Evolutionary conservation across 2,888 invertebrate genomes (phyloP), one percentile per base, ranked within the genome.

Genomic region (Ophioninae sp.): DNA sequence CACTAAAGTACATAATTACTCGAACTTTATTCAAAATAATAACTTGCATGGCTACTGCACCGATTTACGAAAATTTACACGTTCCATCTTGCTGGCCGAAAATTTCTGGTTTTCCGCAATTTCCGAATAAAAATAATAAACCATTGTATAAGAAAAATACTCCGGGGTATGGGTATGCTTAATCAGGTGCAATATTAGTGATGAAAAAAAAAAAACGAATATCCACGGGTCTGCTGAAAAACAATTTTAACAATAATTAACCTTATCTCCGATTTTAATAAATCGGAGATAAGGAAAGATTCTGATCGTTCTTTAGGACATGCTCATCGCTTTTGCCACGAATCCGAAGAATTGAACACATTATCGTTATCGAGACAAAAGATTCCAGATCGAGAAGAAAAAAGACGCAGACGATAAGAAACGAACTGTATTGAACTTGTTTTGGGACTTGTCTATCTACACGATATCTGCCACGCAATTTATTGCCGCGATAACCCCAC

Each of bases 241-340:
- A 77, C 61, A 77, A 61, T 23, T 10, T 44, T 17, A 51, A 74
- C 17, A 73, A 67, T 10, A 63, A 51, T n/a, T n/a, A n/a, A n/a
- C n/a, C n/a, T n/a, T n/a, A n/a, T n/a, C n/a, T n/a, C n/a, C n/a
- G n/a, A n/a, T n/a, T n/a, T n/a, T n/a, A 13, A 73, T 39, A 37
- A 22, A n/a, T 2, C 44, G 10, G 44, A 65, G 51, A 79, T 67
- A 41, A 74, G 39, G 44, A 68, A 37, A 68, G 39, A 44, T 39
- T 37, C 51, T 44, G n/a, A 17, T 69, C 0, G 41, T 41, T 63
- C 20, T 68, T 8, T 22, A 68, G 51, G n/a, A 75, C 39, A 8
- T 37, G 37, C 23, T 61, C 44, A 59, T 30, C n/a, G 59, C 22
- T 68, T 68, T 41, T 59, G 39, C 67, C 22, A 68, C 39, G 23